Conservation (phyloP, 2,797 vertebrate species). For the Kryptolebias ocellatus region DNA sequence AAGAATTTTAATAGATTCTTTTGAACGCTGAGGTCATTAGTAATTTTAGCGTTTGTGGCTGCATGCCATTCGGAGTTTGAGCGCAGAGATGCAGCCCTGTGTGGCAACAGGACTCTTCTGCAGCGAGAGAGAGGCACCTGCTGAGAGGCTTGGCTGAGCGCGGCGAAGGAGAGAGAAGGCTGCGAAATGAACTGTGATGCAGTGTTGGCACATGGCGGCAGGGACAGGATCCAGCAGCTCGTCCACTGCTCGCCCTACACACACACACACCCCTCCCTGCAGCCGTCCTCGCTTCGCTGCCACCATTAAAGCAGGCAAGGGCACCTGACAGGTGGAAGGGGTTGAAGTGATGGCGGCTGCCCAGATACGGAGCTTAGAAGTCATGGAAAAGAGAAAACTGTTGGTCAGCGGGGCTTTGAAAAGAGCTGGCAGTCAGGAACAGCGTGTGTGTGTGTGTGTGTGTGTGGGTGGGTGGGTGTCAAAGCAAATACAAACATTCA, state of each 20-base stretch:
- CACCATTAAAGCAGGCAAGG: conserved; percentile 65
- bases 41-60: conserved; percentile 24
- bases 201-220: conserved; percentile 65
- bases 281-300: conserved; percentile 33
- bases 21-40: conserved; percentile 31
- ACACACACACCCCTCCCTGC: conserved; percentile 6
- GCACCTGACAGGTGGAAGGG: conserved; percentile 81
- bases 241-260: conserved; percentile 35
- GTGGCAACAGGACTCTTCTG: conserved; percentile 50
- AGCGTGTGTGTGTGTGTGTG: conserved; percentile 39
- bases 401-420: conserved; percentile 49
- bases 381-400: conserved; percentile 57
- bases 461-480: conserved; percentile 10
- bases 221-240: conserved; percentile 69
- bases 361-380: conserved; percentile 60
- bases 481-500: conserved; percentile 15
- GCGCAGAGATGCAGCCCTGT: conserved; percentile 34
- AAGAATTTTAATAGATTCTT: conserved; percentile 1
- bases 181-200: conserved; percentile 73
- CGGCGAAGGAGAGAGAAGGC: conserved; percentile 60
- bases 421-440: conserved; percentile 42
- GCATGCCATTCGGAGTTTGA: conserved; percentile 38
- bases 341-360: conserved; percentile 60
- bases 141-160: conserved; percentile 75
- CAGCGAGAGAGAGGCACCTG: conserved; percentile 71